Evolutionary conservation across 2,888 invertebrate species (phyloP).

Genomic region (Liodrosophila aerea): DNA sequence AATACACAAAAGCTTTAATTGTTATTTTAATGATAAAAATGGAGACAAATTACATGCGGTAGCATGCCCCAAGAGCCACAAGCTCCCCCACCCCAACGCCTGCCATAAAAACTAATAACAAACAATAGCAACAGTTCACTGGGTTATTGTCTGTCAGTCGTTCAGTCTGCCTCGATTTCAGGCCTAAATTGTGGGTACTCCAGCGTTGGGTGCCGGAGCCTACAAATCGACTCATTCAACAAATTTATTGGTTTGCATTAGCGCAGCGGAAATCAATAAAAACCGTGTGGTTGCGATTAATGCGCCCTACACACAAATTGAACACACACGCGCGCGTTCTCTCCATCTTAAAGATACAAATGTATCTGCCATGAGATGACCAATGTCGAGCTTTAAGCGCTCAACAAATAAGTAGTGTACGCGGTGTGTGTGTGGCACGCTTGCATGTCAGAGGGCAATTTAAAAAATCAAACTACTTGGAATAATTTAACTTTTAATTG

Average conservation of each 20-base stretch:
- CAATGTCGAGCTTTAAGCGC: constrained; percentile 26
- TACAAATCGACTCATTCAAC: constrained; percentile 72
- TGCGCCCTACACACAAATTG: constrained; percentile 31
- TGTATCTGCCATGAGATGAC: constrained; percentile 5
- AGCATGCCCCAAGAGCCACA: constrained; percentile 38
- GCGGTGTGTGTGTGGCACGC: constrained; percentile 14
- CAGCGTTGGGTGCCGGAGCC: constrained; percentile 35
- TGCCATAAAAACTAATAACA: constrained; percentile 68
- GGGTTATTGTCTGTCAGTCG: constrained; percentile 48
- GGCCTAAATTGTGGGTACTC: constrained; percentile 44
- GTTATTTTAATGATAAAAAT: constrained; percentile 78
- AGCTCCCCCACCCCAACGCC: constrained; percentile 5
- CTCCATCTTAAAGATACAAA: constrained; percentile 48
- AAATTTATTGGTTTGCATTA: constrained; percentile 73
- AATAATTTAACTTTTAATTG: constrained; percentile 75
- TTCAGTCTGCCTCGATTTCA: constrained; percentile 30
- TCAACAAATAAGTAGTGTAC: constrained; percentile 24
- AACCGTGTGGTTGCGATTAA: constrained; percentile 38
- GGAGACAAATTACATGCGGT: constrained; percentile 69
- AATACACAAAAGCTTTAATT: constrained; percentile 67
- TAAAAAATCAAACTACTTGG: constrained; percentile 69
- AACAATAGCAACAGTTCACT: constrained; percentile 73
- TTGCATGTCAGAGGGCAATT: constrained; percentile 66
- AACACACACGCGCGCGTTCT: constrained; percentile 1
- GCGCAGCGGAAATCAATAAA: constrained; percentile 75